These are phyloP conservation scores for Mormyrus proboscirostris DNA, from an alignment of 2,797 vertebrate species.

Conservation along the genomic window DNA sequence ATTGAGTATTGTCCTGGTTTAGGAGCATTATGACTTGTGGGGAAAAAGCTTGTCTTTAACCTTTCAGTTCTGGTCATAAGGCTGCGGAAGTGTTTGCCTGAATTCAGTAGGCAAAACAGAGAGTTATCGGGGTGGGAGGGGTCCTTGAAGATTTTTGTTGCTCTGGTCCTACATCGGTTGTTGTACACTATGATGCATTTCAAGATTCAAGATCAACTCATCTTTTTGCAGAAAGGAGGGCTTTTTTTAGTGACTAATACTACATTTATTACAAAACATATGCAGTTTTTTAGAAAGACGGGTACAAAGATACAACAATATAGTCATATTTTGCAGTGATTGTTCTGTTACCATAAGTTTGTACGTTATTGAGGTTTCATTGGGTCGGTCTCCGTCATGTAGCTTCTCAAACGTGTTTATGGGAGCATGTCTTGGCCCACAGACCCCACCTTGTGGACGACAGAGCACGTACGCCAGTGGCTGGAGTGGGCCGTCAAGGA, in stretches of 20 bases:
- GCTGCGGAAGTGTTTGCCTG: too few species aligned
- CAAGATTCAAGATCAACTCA: too few species aligned
- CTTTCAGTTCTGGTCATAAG: too few species aligned
- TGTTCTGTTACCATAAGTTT: background rate
- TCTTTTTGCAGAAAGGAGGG: background rate
- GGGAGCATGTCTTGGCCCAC: slow-evolving; percentile 12
- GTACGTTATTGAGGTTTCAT: background rate
- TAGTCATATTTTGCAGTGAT: background rate
- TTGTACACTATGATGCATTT: background rate
- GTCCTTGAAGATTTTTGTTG: background rate
- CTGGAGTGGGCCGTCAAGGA: slow-evolving; percentile 82
- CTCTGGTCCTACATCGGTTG: too few species aligned
- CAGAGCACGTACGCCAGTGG: slow-evolving; percentile 80
- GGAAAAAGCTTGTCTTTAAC: too few species aligned
- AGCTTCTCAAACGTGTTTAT: background rate
- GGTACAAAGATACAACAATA: background rate
- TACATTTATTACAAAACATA: background rate
- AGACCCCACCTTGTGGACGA: slow-evolving; percentile 78
- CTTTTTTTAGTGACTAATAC: background rate
- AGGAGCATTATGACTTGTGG: background rate
- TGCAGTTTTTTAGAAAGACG: background rate
- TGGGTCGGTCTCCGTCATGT: background rate
- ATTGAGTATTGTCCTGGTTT: background rate
- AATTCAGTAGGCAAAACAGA: background rate
- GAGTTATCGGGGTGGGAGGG: background rate